Evolutionary conservation across 2,797 vertebrate genomes (phyloP).

Genomic region (Thripadectes ignobilis): DNA sequence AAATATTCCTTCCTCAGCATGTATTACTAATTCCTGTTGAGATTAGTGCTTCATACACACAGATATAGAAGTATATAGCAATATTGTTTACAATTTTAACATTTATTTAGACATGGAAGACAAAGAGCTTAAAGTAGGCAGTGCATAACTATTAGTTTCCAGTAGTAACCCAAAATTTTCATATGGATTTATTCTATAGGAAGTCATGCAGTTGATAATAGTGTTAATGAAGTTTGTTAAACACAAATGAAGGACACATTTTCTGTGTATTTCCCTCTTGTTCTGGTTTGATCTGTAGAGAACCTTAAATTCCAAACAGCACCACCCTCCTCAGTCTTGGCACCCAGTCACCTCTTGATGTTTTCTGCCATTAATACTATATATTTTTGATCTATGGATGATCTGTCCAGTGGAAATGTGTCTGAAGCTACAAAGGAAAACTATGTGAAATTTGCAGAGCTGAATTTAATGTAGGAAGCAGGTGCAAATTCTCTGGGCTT

Average conservation of each 20-base stretch:
- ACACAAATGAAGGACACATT: not conserved
- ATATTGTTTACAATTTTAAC: not conserved
- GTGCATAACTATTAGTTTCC: not conserved
- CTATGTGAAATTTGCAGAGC: not conserved
- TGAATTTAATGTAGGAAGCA: not conserved
- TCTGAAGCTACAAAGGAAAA: not conserved
- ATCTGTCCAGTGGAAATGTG: not conserved
- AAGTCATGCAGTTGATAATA: not conserved
- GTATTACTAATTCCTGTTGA: not conserved
- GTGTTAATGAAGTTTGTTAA: not conserved
- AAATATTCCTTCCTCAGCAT: not conserved
- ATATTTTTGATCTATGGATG: not conserved
- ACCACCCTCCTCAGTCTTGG: not conserved
- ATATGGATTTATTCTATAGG: not conserved
- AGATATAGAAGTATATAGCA: not conserved
- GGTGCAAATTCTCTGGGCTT: not conserved
- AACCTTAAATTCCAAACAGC: not conserved
- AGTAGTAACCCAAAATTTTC: accelerated
- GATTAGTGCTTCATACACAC: not conserved
- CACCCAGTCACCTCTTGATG: not conserved
- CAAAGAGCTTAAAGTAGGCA: not conserved
- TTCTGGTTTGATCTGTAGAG: not conserved
- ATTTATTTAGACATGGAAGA: not conserved
- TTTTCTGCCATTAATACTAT: not conserved
- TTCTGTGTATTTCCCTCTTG: not conserved